A percentile compares a stretch with the other conserved stretches of the same genome.
These are phyloP conservation scores for Lamellibrachia luymesi DNA, from an alignment of 1,140 invertebrate genomes.

Conservation along the genomic window DNA sequence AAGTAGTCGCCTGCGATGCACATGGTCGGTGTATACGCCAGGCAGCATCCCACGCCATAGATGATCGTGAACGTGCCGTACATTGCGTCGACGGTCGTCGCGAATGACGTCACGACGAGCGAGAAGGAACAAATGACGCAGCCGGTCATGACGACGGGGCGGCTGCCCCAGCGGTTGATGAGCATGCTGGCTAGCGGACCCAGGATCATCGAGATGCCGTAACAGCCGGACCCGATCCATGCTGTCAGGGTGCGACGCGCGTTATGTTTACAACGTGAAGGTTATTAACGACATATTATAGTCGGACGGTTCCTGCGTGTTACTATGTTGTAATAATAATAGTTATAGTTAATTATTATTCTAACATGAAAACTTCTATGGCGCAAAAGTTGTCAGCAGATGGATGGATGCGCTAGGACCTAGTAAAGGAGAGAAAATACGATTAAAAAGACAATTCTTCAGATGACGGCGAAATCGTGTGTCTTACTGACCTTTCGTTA, in stretches of 20 bases:
- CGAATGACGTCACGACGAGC: slow-evolving; percentile 38
- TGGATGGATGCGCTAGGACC: too few species aligned
- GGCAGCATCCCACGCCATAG: slow-evolving; percentile 41
- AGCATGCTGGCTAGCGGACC: slow-evolving; percentile 40
- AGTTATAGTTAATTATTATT: too few species aligned
- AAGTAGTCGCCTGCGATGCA: slow-evolving; percentile 42
- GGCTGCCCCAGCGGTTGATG: slow-evolving; percentile 35
- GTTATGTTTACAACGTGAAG: too few species aligned
- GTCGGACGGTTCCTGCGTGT: too few species aligned
- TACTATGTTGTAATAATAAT: too few species aligned
- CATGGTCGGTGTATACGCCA: slow-evolving; percentile 41
- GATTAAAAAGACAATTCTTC: too few species aligned
- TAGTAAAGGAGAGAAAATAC: too few species aligned
- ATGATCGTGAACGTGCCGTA: slow-evolving; percentile 41
- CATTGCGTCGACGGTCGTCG: slow-evolving; percentile 30
- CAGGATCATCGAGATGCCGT: slow-evolving; percentile 43
- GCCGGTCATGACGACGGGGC: slow-evolving; percentile 38
- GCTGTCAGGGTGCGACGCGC: slow-evolving; percentile 32
- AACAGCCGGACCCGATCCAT: slow-evolving; percentile 43
- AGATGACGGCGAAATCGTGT: too few species aligned
- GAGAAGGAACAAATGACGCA: slow-evolving; percentile 38
- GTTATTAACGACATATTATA: too few species aligned
- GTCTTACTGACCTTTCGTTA: too few species aligned
- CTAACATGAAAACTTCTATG: too few species aligned
- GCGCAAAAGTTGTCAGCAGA: too few species aligned